Evolutionary conservation across 2,888 invertebrate genomes (phyloP), one percentile per base, ranked within the genome.

Genomic region (Eubasilissa splendida): DNA sequence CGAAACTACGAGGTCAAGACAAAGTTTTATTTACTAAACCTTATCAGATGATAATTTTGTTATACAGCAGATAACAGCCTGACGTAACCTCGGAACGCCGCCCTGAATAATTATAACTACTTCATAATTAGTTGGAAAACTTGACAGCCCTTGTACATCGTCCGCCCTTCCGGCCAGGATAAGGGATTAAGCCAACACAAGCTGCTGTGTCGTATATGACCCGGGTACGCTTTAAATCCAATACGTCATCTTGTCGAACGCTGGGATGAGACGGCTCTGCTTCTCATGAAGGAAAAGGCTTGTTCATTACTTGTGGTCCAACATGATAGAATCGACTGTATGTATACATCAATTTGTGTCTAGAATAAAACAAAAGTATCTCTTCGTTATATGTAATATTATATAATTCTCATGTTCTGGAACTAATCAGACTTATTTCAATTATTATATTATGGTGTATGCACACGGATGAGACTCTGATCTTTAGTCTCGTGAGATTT

Each of bases 51-150:
- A 42, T 42, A 42, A 42, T 42, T 42, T 42, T 42, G 42, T 42
- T 42, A 42, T 42, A 42, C 4, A 42, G 7, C 2, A 42, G 42
- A 42, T 42, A 42, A 7, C 42, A 7, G 42, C 4, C 1, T n/a
- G 58, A 58, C 9, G n/a, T 8, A 10, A 3, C 12, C 53, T 54
- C 11, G 70, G 54, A 14, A 54, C n/a, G 31, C 54, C 33, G 31
- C 9, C 53, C 71, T 73, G 73, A 78, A 78, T 78, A 78, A 78
- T 78, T 73, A 54, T 50, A 56, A 14, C 52, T 71, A 78, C 58
- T 78, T 78, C 66, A 71, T 78, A 78, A 78, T 78, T 78, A 78
- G 78, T 78, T 78, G 70, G 78, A 53, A 33, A 78, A 78, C 60
- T 78, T 63, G 60, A 59, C 56, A 59, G 22, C 76, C 76, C 54